These are phyloP conservation scores for Cassiopea xamachana DNA, from an alignment of 30 jellyfish, hydroid and myxozoan species.

Conservation along the genomic window DNA sequence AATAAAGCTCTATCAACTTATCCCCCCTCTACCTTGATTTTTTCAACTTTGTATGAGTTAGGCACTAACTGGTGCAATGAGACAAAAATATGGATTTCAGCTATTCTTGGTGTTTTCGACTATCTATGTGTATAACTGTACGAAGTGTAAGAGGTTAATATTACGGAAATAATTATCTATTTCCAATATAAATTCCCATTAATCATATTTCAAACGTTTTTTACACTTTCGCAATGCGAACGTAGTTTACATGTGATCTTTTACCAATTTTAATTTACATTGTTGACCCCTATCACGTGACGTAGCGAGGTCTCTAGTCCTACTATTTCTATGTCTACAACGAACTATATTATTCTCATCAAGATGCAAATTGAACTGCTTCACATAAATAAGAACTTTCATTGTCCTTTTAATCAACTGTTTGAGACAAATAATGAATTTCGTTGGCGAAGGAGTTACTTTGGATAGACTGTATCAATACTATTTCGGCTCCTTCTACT, in stretches of 20 bases:
- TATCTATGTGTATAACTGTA: background rate
- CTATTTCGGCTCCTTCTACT: slow-evolving; percentile 4
- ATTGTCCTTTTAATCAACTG: background rate
- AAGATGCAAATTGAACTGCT: slow-evolving; percentile 31
- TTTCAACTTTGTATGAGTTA: too few relatives aligned
- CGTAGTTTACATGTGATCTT: background rate
- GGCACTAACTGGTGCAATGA: too few relatives aligned
- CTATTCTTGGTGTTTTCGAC: slow-evolving; percentile 46
- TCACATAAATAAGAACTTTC: slow-evolving; percentile 29
- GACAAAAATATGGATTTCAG: slow-evolving; percentile 1
- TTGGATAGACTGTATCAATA: slow-evolving; percentile 28
- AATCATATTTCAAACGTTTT: too few relatives aligned
- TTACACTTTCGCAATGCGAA: too few relatives aligned
- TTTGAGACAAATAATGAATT: slow-evolving; percentile 13
- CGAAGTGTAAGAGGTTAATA: too few relatives aligned
- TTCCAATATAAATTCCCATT: too few relatives aligned
- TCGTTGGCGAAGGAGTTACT: slow-evolving; percentile 24
- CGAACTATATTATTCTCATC: slow-evolving; percentile 22
- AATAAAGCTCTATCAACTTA: too few relatives aligned
- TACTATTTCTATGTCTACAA: background rate
- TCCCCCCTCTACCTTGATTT: too few relatives aligned
- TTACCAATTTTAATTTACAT: slow-evolving; percentile 8
- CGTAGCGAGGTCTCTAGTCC: too few relatives aligned
- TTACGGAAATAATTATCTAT: too few relatives aligned
- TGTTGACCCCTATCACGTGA: background rate